phyloP scores from a whole-genome alignment of 2,888 invertebrate species.

The Lobophora halterata region DNA sequence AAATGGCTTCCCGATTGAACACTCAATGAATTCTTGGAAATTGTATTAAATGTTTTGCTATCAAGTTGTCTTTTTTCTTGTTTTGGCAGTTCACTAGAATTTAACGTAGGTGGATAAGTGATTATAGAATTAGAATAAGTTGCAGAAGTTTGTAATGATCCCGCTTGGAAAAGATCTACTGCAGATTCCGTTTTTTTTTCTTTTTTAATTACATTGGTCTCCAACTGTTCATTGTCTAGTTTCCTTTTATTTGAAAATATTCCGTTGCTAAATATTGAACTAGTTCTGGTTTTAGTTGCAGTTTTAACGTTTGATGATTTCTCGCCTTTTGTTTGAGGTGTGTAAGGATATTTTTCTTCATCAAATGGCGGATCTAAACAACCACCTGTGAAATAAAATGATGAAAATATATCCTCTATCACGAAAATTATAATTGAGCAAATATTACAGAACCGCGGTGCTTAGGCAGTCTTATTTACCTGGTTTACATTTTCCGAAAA shows the following conservation, averaged over 20 bases:
- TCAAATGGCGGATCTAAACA: slow-evolving; percentile 67
- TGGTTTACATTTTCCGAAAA: slow-evolving; percentile 68
- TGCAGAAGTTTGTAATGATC: slow-evolving; percentile 26
- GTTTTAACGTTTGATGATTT: slow-evolving; percentile 3
- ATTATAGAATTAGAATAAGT: slow-evolving; percentile 50
- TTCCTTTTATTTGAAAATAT: slow-evolving; percentile 31
- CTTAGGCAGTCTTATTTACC: too few species aligned
- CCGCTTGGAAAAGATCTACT: slow-evolving; percentile 32
- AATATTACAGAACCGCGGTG: too few species aligned
- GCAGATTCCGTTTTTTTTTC: slow-evolving; percentile 29
- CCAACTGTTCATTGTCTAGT: slow-evolving; percentile 10
- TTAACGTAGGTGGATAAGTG: slow-evolving; percentile 50
- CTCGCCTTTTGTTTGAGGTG: slow-evolving; percentile 29
- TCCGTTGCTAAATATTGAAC: slow-evolving; percentile 32
- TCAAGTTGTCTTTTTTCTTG: slow-evolving; percentile 28
- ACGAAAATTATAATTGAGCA: too few species aligned
- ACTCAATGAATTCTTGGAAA: slow-evolving; percentile 29
- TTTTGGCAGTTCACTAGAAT: slow-evolving; percentile 31
- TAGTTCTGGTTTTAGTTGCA: slow-evolving; percentile 13
- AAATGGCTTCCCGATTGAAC: slow-evolving; percentile 41
- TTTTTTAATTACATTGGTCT: slow-evolving; percentile 19
- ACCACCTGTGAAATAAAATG: slow-evolving; percentile 51
- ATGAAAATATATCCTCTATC: too few species aligned
- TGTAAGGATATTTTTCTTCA: slow-evolving; percentile 61
- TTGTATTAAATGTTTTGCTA: slow-evolving; percentile 6